Evolutionary conservation across 2,113 vertebrate species (phyloP).

Genomic region (Suricata suricatta): DNA sequence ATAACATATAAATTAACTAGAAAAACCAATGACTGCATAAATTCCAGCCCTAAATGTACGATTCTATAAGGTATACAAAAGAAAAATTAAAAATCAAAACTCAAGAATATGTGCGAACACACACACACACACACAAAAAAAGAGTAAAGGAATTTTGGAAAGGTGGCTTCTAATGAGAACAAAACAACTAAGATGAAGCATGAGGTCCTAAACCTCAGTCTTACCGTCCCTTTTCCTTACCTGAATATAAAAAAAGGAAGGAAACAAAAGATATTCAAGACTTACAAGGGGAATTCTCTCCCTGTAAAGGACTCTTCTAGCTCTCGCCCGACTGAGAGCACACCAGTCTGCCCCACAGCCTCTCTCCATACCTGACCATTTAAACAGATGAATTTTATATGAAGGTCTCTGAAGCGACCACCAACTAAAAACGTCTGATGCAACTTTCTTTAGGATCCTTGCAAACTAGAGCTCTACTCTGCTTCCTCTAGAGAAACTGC

Average conservation of each 20-base stretch:
- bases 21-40: conserved; percentile 11
- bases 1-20: not conserved
- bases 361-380: not conserved
- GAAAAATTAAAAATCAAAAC: conserved; percentile 61
- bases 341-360: not conserved
- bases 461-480: conserved; percentile 9
- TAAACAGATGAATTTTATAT: not conserved
- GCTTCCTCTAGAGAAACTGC: conserved; percentile 39
- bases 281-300: not conserved
- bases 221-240: conserved; percentile 58
- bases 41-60: not conserved
- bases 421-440: not conserved
- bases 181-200: conserved; percentile 47
- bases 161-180: conserved; percentile 70
- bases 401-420: conserved; percentile 24
- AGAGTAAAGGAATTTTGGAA: conserved; percentile 65
- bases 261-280: not conserved
- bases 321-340: not conserved
- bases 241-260: not conserved
- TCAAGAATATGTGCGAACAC: conserved; percentile 62
- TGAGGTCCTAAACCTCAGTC: conserved; percentile 41
- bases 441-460: not conserved
- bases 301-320: not conserved
- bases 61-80: conserved; percentile 33
- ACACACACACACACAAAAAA: not conserved